Conservation (phyloP, 2,888 invertebrate species). For the Drosophila pseudotalamancana region DNA sequence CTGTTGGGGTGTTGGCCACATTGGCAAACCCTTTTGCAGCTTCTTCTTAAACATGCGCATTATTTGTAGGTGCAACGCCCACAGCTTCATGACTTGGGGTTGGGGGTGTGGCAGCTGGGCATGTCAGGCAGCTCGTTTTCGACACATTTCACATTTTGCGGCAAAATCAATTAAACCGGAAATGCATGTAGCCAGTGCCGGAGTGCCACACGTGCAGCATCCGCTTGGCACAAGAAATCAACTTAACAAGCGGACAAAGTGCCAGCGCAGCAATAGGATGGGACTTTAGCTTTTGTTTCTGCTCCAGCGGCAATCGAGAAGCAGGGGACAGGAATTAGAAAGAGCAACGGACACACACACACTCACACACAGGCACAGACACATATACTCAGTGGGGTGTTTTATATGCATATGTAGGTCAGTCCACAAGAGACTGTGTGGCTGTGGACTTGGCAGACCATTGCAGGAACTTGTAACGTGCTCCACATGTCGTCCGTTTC, state of each 20-base stretch:
- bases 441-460: conserved; percentile 12
- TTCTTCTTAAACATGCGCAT: conserved; percentile 33
- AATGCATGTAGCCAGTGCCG: conserved; percentile 64
- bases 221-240: conserved; percentile 70
- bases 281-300: conserved; percentile 38
- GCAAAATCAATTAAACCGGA: conserved; percentile 81
- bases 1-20: conserved; percentile 3
- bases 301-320: conserved; percentile 28
- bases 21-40: not conserved
- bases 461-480: conserved; percentile 44
- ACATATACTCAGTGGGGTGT: conserved; percentile 2
- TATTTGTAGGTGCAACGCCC: conserved; percentile 35
- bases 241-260: conserved; percentile 71
- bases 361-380: not conserved
- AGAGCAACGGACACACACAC: conserved; percentile 13
- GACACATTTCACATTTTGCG: conserved; percentile 79
- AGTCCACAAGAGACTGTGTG: conserved; percentile 3
- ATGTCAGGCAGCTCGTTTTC: conserved; percentile 58
- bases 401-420: conserved; percentile 51
- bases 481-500: conserved; percentile 69
- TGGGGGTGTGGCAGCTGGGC: conserved; percentile 1
- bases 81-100: too few species aligned
- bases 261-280: conserved; percentile 26
- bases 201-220: conserved; percentile 62
- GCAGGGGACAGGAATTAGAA: conserved; percentile 17